Evolutionary conservation across 1,140 invertebrate species (phyloP).

Genomic region (Drosophila arawakana): DNA sequence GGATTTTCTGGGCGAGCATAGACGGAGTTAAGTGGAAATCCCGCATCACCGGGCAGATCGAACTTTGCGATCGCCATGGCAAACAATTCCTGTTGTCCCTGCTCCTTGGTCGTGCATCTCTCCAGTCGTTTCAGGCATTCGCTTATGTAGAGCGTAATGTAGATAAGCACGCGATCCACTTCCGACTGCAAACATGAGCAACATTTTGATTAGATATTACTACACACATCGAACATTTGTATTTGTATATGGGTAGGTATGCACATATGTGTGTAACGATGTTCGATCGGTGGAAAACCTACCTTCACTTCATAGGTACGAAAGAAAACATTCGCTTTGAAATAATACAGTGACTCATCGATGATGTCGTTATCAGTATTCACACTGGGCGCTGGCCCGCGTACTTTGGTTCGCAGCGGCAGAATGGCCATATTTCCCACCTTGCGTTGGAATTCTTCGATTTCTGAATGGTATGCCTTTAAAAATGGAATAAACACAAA

Average conservation of each 20-base stretch:
- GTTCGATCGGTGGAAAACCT: slow-evolving; percentile 47
- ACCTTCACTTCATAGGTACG: slow-evolving; percentile 99
- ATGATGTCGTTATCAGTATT: slow-evolving; percentile 95
- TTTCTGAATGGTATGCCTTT: slow-evolving; percentile 97
- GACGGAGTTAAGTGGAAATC: slow-evolving; percentile 98
- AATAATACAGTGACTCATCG: slow-evolving; percentile 98
- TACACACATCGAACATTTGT: background rate
- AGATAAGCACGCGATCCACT: slow-evolving; percentile 98
- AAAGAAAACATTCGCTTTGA: slow-evolving; percentile 99
- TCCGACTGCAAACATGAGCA: slow-evolving; percentile 89
- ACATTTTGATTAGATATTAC: slow-evolving; percentile 4
- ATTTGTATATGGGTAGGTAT: background rate
- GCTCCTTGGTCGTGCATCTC: slow-evolving; percentile 94
- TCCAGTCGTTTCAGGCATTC: slow-evolving; percentile 98
- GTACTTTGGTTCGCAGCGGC: slow-evolving; percentile 92
- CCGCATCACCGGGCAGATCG: slow-evolving; percentile 97
- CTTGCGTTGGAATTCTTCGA: slow-evolving; percentile 88
- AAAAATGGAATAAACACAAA: slow-evolving; percentile 36
- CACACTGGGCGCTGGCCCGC: slow-evolving; percentile 94
- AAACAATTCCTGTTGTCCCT: slow-evolving; percentile 97
- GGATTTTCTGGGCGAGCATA: slow-evolving; percentile 96
- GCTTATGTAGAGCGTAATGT: slow-evolving; percentile 98
- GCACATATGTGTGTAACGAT: background rate
- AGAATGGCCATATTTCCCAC: slow-evolving; percentile 97
- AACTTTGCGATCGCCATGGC: slow-evolving; percentile 97